Base-by-base conservation (phyloP, 2,113 vertebrate species). In the Microtus oregoni region DNA sequence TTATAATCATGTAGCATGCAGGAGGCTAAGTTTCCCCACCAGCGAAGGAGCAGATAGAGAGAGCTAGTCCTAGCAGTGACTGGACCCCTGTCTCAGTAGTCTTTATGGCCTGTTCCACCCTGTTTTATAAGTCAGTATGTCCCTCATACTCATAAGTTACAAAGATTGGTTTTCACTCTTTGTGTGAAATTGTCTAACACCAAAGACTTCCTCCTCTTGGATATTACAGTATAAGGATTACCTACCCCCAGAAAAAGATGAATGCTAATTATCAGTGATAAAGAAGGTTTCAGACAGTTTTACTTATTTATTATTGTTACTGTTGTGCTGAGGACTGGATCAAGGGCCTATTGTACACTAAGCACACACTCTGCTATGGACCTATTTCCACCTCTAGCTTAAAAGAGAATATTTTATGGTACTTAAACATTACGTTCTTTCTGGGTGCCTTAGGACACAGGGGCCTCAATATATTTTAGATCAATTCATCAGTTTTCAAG, bases 401-500 rank as follows among this genome's bases (percentile, higher is more conserved):
- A 24, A 68, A 82, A 70, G 14, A 93, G 44, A n/a, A n/a, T 30
- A 85, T 88, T 50, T 28, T 24, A 44, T 73, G 65, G 41, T 52
- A 14, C 86, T 76, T 72, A 95, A 91, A 87, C 19, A 81, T 91
- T 75, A 41, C 0, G 58, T 24, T 3, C 28, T 92, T 96, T 52
- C 28, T 78, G 4, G 52, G 63, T 70, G 1, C 63, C 32, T 86
- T 70, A 47, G 30, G 41, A 70, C 65, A 35, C 15, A 14, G 85
- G 85, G 44, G 11, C 30, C 85, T 87, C 65, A 86, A n/a, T 52
- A 26, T n/a, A 67, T 90, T 95, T 92, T 81, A 88, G 20, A 76
- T 77, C 67, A 88, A 26, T 88, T 68, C 78, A 94, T 82, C 55
- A 65, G 32, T 24, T 65, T 68, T 72, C 15, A 82, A 76, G 63